Percentiles rank a stretch among this genome's conserved stretches.
Conservation (phyloP, 2,113 vertebrate species). For the Ellobius talpinus region DNA sequence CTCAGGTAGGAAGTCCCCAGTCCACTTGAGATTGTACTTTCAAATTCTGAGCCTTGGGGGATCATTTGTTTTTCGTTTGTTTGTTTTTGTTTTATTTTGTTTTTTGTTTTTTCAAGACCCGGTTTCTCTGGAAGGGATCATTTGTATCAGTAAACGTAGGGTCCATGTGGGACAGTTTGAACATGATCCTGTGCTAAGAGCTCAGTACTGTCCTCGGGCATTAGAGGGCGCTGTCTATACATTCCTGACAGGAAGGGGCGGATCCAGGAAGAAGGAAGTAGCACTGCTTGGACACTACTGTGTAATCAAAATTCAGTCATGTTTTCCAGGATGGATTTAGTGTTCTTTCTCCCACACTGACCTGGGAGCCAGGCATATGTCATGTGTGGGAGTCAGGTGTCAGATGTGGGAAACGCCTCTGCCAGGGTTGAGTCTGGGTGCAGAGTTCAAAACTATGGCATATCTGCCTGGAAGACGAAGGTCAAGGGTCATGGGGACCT, state of each 20-base stretch:
- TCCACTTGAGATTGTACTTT: too few relatives aligned
- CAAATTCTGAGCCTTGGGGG: not conserved
- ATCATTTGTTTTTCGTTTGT: too few relatives aligned
- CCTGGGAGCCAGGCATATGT: not conserved
- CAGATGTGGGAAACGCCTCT: not conserved
- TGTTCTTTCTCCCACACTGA: not conserved
- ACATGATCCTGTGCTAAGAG: not conserved
- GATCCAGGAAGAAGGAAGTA: slow-evolving; percentile 67
- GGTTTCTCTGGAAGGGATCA: too few relatives aligned
- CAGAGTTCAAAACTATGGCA: not conserved
- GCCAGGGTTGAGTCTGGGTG: not conserved
- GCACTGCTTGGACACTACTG: not conserved
- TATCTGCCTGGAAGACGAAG: not conserved
- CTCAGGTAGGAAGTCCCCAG: not conserved
- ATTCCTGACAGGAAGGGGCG: not conserved
- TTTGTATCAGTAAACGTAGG: not conserved
- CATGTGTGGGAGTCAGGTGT: not conserved
- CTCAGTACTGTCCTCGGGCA: not conserved
- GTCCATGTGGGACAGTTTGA: fast-evolving
- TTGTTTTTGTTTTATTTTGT: too few relatives aligned
- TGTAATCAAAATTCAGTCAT: not conserved
- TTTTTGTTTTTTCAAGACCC: too few relatives aligned
- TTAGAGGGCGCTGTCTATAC: slow-evolving; percentile 36
- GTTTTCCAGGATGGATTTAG: not conserved
- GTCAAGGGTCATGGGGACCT: not conserved